phyloP scores from a whole-genome alignment of 2,113 vertebrate species.

The Gambusia holbrooki region DNA sequence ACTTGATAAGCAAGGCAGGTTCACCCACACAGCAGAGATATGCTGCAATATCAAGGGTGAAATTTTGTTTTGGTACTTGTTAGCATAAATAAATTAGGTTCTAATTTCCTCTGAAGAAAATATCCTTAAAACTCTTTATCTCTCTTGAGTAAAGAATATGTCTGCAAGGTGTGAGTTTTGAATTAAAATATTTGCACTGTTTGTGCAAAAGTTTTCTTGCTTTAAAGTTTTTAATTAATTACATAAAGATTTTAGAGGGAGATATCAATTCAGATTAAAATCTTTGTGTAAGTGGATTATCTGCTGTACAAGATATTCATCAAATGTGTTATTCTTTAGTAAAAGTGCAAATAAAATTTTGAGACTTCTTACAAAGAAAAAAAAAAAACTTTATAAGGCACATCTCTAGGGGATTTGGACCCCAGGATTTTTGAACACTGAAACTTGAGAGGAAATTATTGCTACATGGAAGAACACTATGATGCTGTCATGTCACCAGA shows the following conservation, averaged over 20 bases:
- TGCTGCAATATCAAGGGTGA: neutral
- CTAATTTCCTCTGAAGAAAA: neutral
- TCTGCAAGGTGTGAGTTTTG: neutral
- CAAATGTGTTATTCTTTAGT: neutral
- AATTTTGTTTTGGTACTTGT: neutral
- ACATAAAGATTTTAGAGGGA: neutral
- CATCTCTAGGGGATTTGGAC: neutral
- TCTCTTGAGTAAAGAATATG: neutral
- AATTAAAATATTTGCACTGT: neutral
- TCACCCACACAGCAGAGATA: neutral
- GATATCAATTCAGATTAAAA: too few relatives aligned
- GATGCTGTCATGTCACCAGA: conserved; percentile 12
- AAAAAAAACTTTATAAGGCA: neutral
- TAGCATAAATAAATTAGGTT: neutral
- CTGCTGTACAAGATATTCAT: neutral
- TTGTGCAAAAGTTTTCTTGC: neutral
- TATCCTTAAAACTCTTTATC: neutral
- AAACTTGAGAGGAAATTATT: neutral
- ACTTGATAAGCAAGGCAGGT: neutral
- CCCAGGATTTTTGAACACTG: neutral
- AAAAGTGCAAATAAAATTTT: neutral
- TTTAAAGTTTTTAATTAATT: neutral
- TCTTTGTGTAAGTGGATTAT: neutral
- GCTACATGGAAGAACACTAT: neutral
- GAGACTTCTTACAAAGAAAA: neutral